These are phyloP conservation scores for Drosophila santomea DNA, from an alignment of 1,140 invertebrate species.

Conservation along the genomic window DNA sequence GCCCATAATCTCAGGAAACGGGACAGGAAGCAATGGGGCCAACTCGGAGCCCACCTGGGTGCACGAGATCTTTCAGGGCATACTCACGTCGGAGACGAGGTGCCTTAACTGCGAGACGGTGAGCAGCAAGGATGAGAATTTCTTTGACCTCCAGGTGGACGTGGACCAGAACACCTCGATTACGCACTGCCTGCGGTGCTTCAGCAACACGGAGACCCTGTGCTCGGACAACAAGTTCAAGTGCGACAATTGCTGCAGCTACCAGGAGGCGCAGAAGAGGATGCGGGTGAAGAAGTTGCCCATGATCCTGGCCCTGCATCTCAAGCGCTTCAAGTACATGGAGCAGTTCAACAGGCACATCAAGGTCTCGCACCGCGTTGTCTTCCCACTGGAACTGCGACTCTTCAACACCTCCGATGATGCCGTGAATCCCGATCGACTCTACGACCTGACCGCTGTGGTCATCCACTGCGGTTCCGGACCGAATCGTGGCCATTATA, in stretches of 20 bases:
- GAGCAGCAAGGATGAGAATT: constrained; percentile 99
- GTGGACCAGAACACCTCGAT: constrained; percentile 99
- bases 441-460: constrained; percentile 99
- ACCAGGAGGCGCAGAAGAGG: constrained; percentile 98
- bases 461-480: constrained; percentile 99
- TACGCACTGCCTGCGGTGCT: constrained; percentile 98
- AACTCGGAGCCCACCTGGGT: constrained; percentile 98
- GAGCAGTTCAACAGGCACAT: constrained; percentile 99
- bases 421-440: constrained; percentile 97
- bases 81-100: constrained; percentile 98
- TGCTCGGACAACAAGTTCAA: constrained; percentile 99
- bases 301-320: constrained; percentile 97
- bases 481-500: constrained; percentile 99
- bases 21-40: constrained; percentile 69
- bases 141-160: constrained; percentile 99
- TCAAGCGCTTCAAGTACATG: constrained; percentile 99
- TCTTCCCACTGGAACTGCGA: constrained; percentile 98
- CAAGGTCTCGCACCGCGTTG: constrained; percentile 99
- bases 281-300: constrained; percentile 99
- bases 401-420: constrained; percentile 99
- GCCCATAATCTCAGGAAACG: constrained; percentile 35
- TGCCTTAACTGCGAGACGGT: constrained; percentile 99
- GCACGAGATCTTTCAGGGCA: constrained; percentile 99
- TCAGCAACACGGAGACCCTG: constrained; percentile 99
- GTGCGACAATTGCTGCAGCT: constrained; percentile 99